Evolutionary conservation across 1,140 invertebrate species (phyloP).

Genomic region (Ctenoplectra terminalis): DNA sequence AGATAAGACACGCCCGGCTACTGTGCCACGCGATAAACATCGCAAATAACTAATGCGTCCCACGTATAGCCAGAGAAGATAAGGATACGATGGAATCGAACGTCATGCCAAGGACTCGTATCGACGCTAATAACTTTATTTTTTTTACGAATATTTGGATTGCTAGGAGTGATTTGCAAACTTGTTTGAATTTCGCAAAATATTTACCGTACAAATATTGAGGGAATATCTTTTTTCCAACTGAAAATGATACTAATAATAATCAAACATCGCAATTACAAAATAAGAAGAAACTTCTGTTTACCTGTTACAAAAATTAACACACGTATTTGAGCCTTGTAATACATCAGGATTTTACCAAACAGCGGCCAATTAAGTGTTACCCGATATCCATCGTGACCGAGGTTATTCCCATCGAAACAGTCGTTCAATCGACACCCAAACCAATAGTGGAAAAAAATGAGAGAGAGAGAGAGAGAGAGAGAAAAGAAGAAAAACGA

Average conservation of each 20-base stretch:
- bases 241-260: too few relatives aligned
- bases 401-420: background rate
- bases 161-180: background rate
- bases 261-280: too few relatives aligned
- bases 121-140: conserved; percentile 29
- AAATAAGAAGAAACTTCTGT: too few relatives aligned
- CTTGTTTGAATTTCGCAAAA: background rate
- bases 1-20: conserved; percentile 78
- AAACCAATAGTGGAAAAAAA: background rate
- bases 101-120: background rate
- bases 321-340: background rate
- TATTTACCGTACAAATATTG: too few relatives aligned
- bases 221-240: too few relatives aligned
- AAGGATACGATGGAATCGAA: conserved; percentile 21
- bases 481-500: background rate
- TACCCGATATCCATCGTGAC: background rate
- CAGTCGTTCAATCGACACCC: background rate
- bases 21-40: conserved; percentile 70
- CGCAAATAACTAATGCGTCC: conserved; percentile 74
- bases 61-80: conserved; percentile 48
- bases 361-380: conserved; percentile 3
- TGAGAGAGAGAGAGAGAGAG: background rate
- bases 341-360: background rate
- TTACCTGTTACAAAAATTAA: background rate
- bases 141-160: background rate